phyloP scores from a whole-genome alignment of 2,888 invertebrate genomes.

The Phyto melanocephala region DNA sequence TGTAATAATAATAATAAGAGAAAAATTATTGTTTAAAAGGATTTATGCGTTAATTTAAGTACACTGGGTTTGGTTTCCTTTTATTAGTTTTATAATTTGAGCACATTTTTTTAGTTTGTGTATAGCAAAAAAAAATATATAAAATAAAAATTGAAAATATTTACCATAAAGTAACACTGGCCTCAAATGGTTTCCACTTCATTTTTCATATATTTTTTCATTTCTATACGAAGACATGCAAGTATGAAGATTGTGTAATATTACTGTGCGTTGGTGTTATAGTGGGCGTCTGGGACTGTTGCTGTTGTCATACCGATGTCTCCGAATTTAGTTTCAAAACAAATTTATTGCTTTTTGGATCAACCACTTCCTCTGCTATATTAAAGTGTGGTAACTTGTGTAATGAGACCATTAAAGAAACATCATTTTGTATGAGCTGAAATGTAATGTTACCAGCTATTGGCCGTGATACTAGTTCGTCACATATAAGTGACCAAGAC shows the following conservation, averaged over 20 bases:
- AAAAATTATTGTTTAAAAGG: slow-evolving; percentile 51
- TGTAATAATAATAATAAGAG: background rate
- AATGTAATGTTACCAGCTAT: slow-evolving; percentile 91
- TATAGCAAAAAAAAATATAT: background rate
- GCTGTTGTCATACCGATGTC: slow-evolving; percentile 91
- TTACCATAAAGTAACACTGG: slow-evolving; percentile 33
- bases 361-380: slow-evolving; percentile 96
- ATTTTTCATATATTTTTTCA: background rate
- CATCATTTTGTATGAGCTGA: slow-evolving; percentile 94
- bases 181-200: slow-evolving; percentile 6
- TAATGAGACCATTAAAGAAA: slow-evolving; percentile 93
- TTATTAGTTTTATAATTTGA: slow-evolving; percentile 38
- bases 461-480: slow-evolving; percentile 92
- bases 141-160: slow-evolving; percentile 10
- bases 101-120: slow-evolving; percentile 26
- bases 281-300: slow-evolving; percentile 67
- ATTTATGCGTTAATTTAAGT: slow-evolving; percentile 35
- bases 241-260: slow-evolving; percentile 77
- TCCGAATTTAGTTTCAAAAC: slow-evolving; percentile 96
- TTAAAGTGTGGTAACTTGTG: slow-evolving; percentile 94
- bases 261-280: slow-evolving; percentile 75
- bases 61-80: slow-evolving; percentile 44
- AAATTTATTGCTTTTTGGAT: slow-evolving; percentile 97
- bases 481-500: slow-evolving; percentile 97
- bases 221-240: slow-evolving; percentile 75